A percentile compares a stretch with the other conserved stretches of the same genome.
These are phyloP conservation scores for Lucilia sericata DNA, from an alignment of 1,140 invertebrate species.

Conservation along the genomic window DNA sequence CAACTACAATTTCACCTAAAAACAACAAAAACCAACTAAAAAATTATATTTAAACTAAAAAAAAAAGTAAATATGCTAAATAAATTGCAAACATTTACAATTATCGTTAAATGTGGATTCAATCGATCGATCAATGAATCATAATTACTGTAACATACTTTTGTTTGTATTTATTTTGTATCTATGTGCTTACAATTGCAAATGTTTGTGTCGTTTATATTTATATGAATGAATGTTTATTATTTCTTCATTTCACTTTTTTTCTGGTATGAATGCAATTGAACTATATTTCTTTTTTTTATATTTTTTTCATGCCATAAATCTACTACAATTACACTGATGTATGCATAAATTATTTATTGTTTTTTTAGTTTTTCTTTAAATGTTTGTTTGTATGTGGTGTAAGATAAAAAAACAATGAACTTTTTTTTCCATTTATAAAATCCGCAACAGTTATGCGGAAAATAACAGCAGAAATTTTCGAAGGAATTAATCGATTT, in stretches of 20 bases:
- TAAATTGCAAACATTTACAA: conserved; percentile 15
- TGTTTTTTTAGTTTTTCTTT: not conserved
- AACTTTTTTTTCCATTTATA: not conserved
- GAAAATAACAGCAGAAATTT: not conserved
- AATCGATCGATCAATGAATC: conserved; percentile 33
- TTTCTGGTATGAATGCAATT: conserved; percentile 19
- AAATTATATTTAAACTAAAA: not conserved
- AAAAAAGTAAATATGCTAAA: not conserved
- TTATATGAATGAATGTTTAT: not conserved
- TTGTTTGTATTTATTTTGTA: not conserved
- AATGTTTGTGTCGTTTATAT: not conserved
- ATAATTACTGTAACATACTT: conserved; percentile 40
- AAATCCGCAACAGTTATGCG: not conserved
- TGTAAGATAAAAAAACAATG: no score
- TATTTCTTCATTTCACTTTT: not conserved
- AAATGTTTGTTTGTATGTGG: not conserved
- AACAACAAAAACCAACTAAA: not conserved
- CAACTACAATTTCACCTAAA: not conserved
- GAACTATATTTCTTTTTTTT: not conserved
- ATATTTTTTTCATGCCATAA: not conserved
- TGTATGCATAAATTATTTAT: conserved; percentile 21
- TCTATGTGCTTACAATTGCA: not conserved
- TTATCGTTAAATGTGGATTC: not conserved
- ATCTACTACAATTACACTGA: conserved; percentile 24
- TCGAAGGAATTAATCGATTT: not conserved